These are phyloP conservation scores for Ditula angustiorana DNA, from an alignment of 2,888 invertebrate species.

Conservation along the genomic window DNA sequence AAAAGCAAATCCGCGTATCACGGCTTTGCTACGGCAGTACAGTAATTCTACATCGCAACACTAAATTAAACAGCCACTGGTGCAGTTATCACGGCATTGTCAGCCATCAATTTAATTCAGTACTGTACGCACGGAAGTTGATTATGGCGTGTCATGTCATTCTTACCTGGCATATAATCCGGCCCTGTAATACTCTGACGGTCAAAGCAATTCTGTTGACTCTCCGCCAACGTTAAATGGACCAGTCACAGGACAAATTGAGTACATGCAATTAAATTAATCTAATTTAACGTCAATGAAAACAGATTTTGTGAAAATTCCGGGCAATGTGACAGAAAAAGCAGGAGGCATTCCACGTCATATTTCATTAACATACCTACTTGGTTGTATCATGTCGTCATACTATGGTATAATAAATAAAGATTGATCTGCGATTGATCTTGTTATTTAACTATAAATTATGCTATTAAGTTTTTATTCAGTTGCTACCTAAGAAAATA, in stretches of 20 bases:
- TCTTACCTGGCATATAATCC: slow-evolving; percentile 46
- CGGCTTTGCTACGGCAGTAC: slow-evolving; percentile 18
- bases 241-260: slow-evolving; percentile 28
- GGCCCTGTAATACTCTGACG: slow-evolving; percentile 46
- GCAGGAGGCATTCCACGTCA: not conserved
- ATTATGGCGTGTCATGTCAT: slow-evolving; percentile 67
- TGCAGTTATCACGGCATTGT: slow-evolving; percentile 58
- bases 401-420: not conserved
- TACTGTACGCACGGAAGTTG: slow-evolving; percentile 58
- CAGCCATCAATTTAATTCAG: slow-evolving; percentile 44
- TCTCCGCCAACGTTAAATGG: slow-evolving; percentile 41
- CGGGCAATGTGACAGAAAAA: not conserved
- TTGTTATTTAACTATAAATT: not conserved
- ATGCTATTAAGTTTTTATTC: too few relatives aligned
- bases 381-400: not conserved
- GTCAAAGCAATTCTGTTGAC: slow-evolving; percentile 48
- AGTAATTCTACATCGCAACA: slow-evolving; percentile 29
- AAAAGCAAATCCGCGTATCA: slow-evolving; percentile 33
- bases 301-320: not conserved
- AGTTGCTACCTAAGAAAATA: too few relatives aligned
- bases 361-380: not conserved
- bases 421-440: not conserved
- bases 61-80: slow-evolving; percentile 52
- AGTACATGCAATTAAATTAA: slow-evolving; percentile 27
- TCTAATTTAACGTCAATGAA: slow-evolving; percentile 25